Evolutionary conservation across 2,888 invertebrate genomes (phyloP).

Genomic region (Andrena haemorrhoa): DNA sequence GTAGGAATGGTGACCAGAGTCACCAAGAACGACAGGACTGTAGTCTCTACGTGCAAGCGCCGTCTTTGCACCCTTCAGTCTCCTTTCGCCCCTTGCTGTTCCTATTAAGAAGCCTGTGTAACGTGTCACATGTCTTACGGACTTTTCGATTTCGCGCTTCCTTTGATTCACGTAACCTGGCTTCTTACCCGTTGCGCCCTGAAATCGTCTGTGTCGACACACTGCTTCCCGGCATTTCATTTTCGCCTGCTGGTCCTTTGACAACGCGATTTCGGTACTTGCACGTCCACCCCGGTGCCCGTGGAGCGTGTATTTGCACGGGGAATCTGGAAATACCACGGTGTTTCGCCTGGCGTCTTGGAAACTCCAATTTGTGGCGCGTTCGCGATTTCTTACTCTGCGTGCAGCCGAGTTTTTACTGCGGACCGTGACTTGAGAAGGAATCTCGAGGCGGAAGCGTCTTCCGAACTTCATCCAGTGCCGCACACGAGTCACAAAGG

Average conservation of each 20-base stretch:
- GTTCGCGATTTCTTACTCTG: background rate
- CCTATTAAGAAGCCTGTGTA: background rate
- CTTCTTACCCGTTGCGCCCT: slow-evolving; percentile 18
- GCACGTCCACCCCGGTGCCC: slow-evolving; percentile 2
- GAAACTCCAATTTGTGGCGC: slow-evolving; percentile 3
- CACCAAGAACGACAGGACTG: background rate
- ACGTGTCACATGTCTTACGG: slow-evolving; percentile 30
- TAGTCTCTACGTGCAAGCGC: background rate
- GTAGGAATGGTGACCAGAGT: background rate
- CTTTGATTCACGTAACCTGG: slow-evolving; percentile 51
- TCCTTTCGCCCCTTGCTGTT: background rate
- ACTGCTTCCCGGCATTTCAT: background rate
- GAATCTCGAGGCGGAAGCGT: background rate
- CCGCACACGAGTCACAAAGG: background rate
- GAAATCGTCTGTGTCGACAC: slow-evolving; percentile 10
- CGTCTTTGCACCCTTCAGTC: background rate
- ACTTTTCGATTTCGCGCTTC: slow-evolving; percentile 34
- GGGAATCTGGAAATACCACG: slow-evolving; percentile 8
- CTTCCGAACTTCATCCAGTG: background rate
- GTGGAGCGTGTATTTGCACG: background rate
- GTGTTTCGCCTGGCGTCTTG: background rate
- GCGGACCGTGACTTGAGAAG: background rate
- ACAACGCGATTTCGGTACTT: background rate
- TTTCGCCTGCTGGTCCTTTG: background rate
- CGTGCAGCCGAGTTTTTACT: background rate